Evolutionary conservation across 2,888 invertebrate species (phyloP).

Genomic region (Pachycephus smyrnensis): DNA sequence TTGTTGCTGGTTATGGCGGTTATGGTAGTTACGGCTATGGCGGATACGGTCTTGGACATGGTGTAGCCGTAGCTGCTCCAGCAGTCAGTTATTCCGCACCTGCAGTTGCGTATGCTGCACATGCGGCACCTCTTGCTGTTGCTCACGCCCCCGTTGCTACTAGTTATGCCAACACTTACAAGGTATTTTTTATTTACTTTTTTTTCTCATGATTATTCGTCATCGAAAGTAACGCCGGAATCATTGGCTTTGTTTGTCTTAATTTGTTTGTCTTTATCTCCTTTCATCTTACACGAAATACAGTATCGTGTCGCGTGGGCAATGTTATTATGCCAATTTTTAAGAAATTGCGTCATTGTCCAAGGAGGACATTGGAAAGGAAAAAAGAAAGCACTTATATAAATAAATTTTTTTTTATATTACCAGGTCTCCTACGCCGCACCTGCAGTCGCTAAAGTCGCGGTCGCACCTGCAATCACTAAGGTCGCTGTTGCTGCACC

Average conservation of each 20-base stretch:
- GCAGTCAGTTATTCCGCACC: constrained; percentile 37
- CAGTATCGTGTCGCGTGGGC: too few species aligned
- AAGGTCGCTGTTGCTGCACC: constrained; percentile 48
- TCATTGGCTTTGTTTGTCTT: neutral
- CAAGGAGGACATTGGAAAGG: too few species aligned
- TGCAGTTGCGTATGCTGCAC: constrained; percentile 31
- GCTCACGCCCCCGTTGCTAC: constrained; percentile 48
- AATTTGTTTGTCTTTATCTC: too few species aligned
- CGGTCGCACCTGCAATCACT: constrained; percentile 17
- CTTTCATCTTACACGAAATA: too few species aligned
- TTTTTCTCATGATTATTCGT: neutral
- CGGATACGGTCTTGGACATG: constrained; percentile 39
- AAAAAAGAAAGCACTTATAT: too few species aligned
- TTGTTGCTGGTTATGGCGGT: constrained; percentile 39
- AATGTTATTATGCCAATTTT: too few species aligned
- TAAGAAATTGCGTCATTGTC: too few species aligned
- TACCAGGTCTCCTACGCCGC: constrained; percentile 41
- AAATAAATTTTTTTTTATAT: too few species aligned
- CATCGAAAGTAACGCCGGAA: neutral
- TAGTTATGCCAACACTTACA: constrained; percentile 58
- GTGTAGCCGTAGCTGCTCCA: constrained; percentile 33
- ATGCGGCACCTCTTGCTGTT: constrained; percentile 21
- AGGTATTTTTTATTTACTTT: too few species aligned
- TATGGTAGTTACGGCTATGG: constrained; percentile 41
- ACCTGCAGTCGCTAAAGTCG: constrained; percentile 46